A percentile compares a stretch with the other conserved stretches of the same genome.
phyloP scores from a whole-genome alignment of 2,888 invertebrate species.

The Apodemia mormo region DNA sequence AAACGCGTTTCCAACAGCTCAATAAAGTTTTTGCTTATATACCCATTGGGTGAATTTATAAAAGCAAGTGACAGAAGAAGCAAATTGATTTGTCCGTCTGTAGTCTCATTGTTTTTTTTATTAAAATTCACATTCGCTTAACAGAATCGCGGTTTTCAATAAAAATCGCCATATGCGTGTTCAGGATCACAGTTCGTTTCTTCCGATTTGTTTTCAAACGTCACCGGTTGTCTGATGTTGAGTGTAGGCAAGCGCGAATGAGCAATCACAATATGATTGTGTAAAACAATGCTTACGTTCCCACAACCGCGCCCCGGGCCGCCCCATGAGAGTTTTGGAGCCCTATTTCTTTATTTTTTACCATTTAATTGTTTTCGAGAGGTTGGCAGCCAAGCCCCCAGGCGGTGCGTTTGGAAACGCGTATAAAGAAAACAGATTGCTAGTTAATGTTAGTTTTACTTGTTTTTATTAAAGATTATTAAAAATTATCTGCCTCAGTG shows the following conservation, averaged over 20 bases:
- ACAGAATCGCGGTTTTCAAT: conserved; percentile 17
- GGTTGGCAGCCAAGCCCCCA: conserved; percentile 64
- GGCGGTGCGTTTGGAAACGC: conserved; percentile 46
- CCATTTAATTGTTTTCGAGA: conserved; percentile 73
- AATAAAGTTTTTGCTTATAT: neutral
- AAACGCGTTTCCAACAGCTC: neutral
- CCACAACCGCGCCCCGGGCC: conserved; percentile 67
- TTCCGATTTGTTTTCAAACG: conserved; percentile 42
- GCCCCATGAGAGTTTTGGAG: conserved; percentile 44
- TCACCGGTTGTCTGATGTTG: conserved; percentile 41
- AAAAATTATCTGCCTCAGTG: conserved; percentile 14
- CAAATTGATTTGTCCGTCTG: neutral
- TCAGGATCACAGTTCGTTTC: conserved; percentile 46
- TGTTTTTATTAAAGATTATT: conserved; percentile 31
- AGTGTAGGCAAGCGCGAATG: conserved; percentile 48
- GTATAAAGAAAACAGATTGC: conserved; percentile 29
- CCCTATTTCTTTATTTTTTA: conserved; percentile 54
- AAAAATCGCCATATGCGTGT: conserved; percentile 48
- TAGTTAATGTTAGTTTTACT: conserved; percentile 27
- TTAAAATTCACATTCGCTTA: neutral
- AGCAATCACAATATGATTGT: conserved; percentile 54
- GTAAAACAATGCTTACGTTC: conserved; percentile 62
- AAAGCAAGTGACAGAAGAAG: neutral
- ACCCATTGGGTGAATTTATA: neutral
- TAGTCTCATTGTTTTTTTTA: conserved; percentile 8